These are phyloP conservation scores for Sterrhoptilus dennistouni DNA, from an alignment of 2,113 vertebrate species.

Conservation along the genomic window DNA sequence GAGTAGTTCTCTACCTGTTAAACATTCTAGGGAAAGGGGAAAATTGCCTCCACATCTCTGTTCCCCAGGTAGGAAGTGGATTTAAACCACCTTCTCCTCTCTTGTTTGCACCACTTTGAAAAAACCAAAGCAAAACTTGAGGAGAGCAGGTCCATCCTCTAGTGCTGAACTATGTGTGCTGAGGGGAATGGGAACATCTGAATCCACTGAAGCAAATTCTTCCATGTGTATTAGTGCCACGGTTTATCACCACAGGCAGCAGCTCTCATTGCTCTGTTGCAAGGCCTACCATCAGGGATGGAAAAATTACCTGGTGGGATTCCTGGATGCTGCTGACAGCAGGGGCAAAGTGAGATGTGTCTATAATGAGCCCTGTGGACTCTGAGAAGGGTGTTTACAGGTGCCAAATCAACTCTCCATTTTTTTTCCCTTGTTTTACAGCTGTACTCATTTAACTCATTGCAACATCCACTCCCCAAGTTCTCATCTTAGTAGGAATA, in stretches of 20 bases:
- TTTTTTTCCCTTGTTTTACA: background rate
- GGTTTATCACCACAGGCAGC: background rate
- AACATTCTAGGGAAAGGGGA: background rate
- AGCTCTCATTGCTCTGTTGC: background rate
- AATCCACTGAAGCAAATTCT: background rate
- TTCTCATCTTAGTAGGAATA: background rate
- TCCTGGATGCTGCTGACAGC: background rate
- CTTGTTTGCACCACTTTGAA: background rate
- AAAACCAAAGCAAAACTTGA: background rate
- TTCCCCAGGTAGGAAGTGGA: background rate
- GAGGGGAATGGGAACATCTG: background rate
- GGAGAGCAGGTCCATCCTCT: fast-evolving
- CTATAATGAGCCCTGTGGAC: fast-evolving
- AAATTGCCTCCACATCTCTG: background rate
- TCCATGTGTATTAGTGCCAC: fast-evolving
- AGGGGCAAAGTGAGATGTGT: background rate
- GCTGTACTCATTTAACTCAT: background rate
- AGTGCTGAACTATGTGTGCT: background rate
- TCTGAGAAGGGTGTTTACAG: background rate
- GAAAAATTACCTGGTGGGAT: background rate
- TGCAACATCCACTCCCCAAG: background rate
- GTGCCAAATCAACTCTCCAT: background rate
- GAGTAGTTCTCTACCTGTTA: background rate
- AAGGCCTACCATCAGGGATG: background rate
- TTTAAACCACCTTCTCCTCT: background rate